Base-by-base conservation (phyloP, 2,113 vertebrate species). In the Sapayoa aenigma region DNA sequence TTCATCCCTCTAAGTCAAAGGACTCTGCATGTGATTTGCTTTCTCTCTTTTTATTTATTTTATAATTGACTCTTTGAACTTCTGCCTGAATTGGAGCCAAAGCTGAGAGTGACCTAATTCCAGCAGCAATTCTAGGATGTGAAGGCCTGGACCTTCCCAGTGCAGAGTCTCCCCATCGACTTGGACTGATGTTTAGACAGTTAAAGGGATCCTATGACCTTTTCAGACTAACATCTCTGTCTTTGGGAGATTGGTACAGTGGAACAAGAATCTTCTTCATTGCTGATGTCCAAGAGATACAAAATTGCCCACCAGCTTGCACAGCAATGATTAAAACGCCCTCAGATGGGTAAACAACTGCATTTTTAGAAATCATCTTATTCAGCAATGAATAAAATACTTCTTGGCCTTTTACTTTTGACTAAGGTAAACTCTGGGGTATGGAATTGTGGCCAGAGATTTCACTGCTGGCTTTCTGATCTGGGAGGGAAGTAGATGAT, bases 1-100 rank as follows among this genome's bases (percentile, higher is more conserved):
- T 88, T 94, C 59, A 83, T 65, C 33, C 35, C 71, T 88, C 42
- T n/a, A 21, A 47, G 82, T 80, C 90, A 82, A 93, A 95, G 55
- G 39, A 24, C 25, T 95, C 78, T 93, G 71, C 30, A 69, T 95
- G 81, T 88, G 91, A 77, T 87, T 73, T 91, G 73, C 59, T 94
- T 94, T 80, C 75, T 27, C 33, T 86, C 65, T 90, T 87, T 84
- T 87, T 90, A 90, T 96, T 95, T 95, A 63, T 87, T 91, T 94
- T 93, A 63, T 47, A 90, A 93, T 56, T 94, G 79, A 90, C 78
- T 91, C 93, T 83, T 83, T 94, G 88, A 96, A 95, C 85, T 88
- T 88, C 56, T 94, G 68, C 59, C 47, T 95, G 87, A 95, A 77
- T 15, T 33, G 44, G 47, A 95, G 82, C 72, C 90, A 95, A 93